Base-by-base conservation (phyloP, 1,140 invertebrate species). In the Saxidomus purpurata region DNA sequence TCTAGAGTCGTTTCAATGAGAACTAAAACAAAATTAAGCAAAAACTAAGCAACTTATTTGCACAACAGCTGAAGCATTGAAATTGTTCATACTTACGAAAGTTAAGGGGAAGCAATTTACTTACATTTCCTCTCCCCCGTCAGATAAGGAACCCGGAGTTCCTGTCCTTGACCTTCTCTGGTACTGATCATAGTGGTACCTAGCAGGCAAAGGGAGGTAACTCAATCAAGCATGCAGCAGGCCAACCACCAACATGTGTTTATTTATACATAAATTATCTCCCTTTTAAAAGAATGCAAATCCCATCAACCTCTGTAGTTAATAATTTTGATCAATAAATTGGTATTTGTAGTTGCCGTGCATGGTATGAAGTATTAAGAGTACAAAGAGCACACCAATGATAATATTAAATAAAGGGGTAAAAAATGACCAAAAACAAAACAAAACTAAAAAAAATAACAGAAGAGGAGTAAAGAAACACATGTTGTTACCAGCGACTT, bases 61-160 rank as follows among this genome's bases (percentile, higher is more conserved):
- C 36, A 55, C 22, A 47, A 55, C 36, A 63, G 52, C n/a, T 19
- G n/a, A 40, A 82, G 40, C 34, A 8, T 34, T 36, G 36, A 19
- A 82, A 22, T 59, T 2, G 22, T 22, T 38, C 11, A 79, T 79
- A 79, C 76, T 79, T 49, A 79, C 76, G n/a, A 79, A 19, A 76
- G 9, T 15, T 43, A 63, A 87, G 52, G 86, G 86, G 86, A 88
- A 71, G 22, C 34, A 74, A 89, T 82, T 52, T 83, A 89, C 87
- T 89, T 89, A 89, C 87, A 84, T 89, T 59, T 89, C 87, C 43
- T 89, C 79, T 74, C 87, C 87, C 81, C 87, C 87, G n/a, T 89
- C 87, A 4, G 87, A 77, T 36, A 89, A 67, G 69, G 87, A 89
- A 43, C 87, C 87, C 11, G 87, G 87, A 77, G 87, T 89, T 61